Evolutionary conservation across 1,140 invertebrate species (phyloP), one percentile per base, ranked within the genome.

Genomic region (Catajapyx aquilonaris): DNA sequence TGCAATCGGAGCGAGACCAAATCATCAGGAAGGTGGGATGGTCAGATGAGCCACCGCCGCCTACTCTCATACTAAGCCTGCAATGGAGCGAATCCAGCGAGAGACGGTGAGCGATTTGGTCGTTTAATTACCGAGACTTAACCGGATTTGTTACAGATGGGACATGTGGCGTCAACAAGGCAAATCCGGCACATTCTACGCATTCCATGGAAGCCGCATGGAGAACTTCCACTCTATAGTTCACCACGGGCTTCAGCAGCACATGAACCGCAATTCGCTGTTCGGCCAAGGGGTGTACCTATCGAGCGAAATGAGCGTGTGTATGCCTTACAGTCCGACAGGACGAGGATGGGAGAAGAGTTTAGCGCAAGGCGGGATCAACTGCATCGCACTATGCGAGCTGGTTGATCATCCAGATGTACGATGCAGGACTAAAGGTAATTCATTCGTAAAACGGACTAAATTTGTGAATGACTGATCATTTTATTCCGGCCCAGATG

Each of bases 211-310:
- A 18, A 81, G 74, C 53, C 61, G 71, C 41, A 54, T 80, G 37
- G 76, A 81, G 54, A 81, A 81, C 56, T 81, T 81, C 53, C 72
- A 81, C 59, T 77, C 77, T 0, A 81, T 85, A 41, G 51, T 81
- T 23, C 68, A 80, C 53, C 71, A 76, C 57, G 79, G 80, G 20
- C 55, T 83, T 37, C 73, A 78, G 45, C 69, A 73, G 45, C 71
- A 73, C 54, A 64, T 79, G 55, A 79, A 72, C 52, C 49, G 78
- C 76, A 69, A 63, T 37, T 63, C 65, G 9, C 46, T 76, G 20
- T 74, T 73, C 63, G 76, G 77, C 7, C 69, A 71, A 52, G 76
- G 79, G 25, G 73, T 78, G 41, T 80, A 81, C 52, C 54, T 83
- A 31, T 76, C 75, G 2, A 67, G 68, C 47, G 74, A 83, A 54